Evolutionary conservation across 53 echinoderm and acorn worm species (phyloP), one percentile per base, ranked within the genome.

Genomic region (Temnopleurus reevesii): DNA sequence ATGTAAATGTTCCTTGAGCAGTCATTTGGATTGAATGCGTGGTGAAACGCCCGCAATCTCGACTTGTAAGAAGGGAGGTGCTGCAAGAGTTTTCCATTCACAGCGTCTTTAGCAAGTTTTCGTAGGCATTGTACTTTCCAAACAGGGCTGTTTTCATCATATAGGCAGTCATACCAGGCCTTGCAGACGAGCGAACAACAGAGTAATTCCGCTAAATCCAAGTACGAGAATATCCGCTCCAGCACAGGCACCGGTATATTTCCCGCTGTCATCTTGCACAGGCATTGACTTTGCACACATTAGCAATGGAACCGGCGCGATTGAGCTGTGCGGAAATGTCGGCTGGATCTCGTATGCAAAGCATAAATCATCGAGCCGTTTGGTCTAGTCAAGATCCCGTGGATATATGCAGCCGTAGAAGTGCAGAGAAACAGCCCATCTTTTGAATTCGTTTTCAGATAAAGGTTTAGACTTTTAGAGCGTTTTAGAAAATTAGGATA

Each of bases 121-220:
- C 94, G 93, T 57, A 95, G 81, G 63, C 98, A 98, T 82, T 95
- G 95, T 46, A 98, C 91, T 91, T 94, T 91, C 98, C 98, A 98
- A 8, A 95, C 95, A 4, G 91, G 91, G 56, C 91, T 96, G 83
- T 98, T 96, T 79, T 95, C 98, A 84, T 98, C 98, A 76, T 98
- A 94, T 8, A 98, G 93, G 84, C 92, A 94, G 82, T 98, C 93
- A 35, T 98, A 93, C 98, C 98, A 98, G 8, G 91, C 89, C 60
- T 96, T 95, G 53, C 95, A 95, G 77, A 95, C 95, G 30, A 93
- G 66, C 2, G 98, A 93, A 90, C 95, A 95, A 71, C 94, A 89
- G 18, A 95, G 90, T 65, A 98, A 76, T 91, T 98, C 95, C 66
- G 94, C 89, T 47, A 98, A 93, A 45, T 98, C 98, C 93, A 98